A percentile compares a stretch with the other conserved stretches of the same genome.
phyloP scores from a whole-genome alignment of 2,888 invertebrate species.

The Cotesia congregata region DNA sequence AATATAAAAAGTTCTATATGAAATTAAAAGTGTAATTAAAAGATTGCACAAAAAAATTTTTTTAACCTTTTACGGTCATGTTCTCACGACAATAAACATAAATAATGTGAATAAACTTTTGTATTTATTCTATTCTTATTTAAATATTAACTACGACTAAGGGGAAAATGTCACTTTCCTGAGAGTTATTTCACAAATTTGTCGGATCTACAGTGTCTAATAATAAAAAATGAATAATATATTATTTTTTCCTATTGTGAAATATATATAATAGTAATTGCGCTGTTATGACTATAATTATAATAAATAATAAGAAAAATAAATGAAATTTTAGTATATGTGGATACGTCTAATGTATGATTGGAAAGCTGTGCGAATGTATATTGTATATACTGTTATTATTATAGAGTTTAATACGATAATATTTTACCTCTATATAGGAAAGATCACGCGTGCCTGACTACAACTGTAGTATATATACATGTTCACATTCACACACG shows the following conservation, averaged over 20 bases:
- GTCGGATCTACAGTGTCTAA: background rate
- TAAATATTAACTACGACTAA: background rate
- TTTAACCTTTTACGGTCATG: background rate
- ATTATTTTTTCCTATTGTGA: background rate
- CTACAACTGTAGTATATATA: background rate
- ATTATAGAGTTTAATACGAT: conserved; percentile 6
- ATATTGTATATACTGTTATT: conserved; percentile 19
- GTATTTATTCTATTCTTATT: background rate
- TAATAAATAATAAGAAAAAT: conserved; percentile 6
- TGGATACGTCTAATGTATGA: conserved; percentile 19
- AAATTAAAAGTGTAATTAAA: background rate
- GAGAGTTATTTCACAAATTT: background rate
- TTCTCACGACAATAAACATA: background rate
- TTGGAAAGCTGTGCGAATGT: conserved; percentile 41
- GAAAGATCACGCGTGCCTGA: conserved; percentile 37
- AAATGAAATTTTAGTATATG: conserved; percentile 10
- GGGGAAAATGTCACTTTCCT: background rate
- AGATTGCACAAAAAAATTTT: background rate
- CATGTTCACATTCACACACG: background rate
- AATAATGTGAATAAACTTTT: conserved; percentile 1
- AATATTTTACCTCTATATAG: conserved; percentile 29
- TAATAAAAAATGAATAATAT: background rate
- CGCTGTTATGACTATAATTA: no score
- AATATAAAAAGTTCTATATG: background rate
- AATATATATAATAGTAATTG: background rate